Percentiles rank a stretch among this genome's conserved stretches.
Conservation (phyloP, 1,140 invertebrate species). For the Lamellibrachia luymesi region DNA sequence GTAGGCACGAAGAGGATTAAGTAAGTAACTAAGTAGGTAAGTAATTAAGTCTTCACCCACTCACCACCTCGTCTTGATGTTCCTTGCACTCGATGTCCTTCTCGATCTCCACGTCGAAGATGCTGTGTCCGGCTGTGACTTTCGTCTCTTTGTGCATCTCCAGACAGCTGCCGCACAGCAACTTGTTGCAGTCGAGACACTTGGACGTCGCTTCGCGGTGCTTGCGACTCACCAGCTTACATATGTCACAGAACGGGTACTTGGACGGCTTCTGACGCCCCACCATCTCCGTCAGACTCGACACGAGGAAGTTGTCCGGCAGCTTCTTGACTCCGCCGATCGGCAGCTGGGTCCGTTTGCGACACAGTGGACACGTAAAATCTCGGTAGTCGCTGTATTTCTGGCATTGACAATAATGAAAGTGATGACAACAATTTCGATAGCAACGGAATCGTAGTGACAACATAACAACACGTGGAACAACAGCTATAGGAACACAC, state of each 20-base stretch:
- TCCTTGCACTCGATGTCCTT: slow-evolving; percentile 59
- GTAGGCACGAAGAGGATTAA: no score
- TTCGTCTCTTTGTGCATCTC: slow-evolving; percentile 55
- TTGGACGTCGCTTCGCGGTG: slow-evolving; percentile 56
- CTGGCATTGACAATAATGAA: not conserved
- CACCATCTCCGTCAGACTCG: slow-evolving; percentile 55
- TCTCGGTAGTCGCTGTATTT: slow-evolving; percentile 58
- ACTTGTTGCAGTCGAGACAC: slow-evolving; percentile 58
- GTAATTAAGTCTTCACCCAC: not conserved
- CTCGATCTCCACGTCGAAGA: slow-evolving; percentile 58
- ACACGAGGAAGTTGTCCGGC: slow-evolving; percentile 59
- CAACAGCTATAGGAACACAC: no score
- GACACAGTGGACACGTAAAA: slow-evolving; percentile 58
- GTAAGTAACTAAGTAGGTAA: no score
- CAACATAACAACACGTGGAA: no score
- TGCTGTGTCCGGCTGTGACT: slow-evolving; percentile 54
- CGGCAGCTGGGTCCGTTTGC: slow-evolving; percentile 57
- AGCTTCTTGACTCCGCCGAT: slow-evolving; percentile 58
- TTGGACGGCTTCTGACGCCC: slow-evolving; percentile 51
- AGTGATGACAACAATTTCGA: no score
- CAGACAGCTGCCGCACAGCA: slow-evolving; percentile 56
- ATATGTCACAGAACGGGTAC: slow-evolving; percentile 57
- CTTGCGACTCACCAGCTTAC: slow-evolving; percentile 54
- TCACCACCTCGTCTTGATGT: slow-evolving; percentile 40
- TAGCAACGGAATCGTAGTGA: no score